A percentile compares a stretch with the other conserved stretches of the same genome.
These are phyloP conservation scores for Pelmatolapia mariae DNA, from an alignment of 2,113 vertebrate species.

Conservation along the genomic window DNA sequence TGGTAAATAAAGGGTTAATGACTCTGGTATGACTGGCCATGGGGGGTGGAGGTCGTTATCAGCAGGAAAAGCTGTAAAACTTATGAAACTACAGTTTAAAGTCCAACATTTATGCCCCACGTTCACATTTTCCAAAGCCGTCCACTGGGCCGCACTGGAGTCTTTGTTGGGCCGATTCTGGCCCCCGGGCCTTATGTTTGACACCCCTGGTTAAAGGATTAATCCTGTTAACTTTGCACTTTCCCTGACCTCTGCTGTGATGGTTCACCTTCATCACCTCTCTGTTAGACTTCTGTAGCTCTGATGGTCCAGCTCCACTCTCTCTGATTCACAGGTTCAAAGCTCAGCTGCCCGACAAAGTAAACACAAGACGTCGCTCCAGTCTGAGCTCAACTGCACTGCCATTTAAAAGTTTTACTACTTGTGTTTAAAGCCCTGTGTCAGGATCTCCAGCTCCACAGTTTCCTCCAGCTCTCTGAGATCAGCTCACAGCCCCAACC, in stretches of 20 bases:
- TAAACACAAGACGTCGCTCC: neutral
- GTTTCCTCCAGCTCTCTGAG: neutral
- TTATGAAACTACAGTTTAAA: fast-evolving
- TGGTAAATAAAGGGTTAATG: fast-evolving
- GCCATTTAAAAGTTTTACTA: fast-evolving
- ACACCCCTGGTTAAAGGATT: neutral
- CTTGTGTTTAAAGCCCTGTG: neutral
- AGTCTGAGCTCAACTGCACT: neutral
- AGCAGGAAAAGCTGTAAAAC: neutral
- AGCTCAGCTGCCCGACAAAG: neutral
- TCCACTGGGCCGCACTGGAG: neutral
- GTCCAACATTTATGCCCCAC: neutral
- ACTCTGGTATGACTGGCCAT: neutral
- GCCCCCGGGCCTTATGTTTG: neutral
- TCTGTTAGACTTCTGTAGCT: fast-evolving
- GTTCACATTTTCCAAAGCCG: neutral
- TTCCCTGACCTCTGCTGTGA: neutral
- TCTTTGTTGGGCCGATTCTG: neutral
- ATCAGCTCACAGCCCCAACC: neutral
- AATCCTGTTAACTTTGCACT: neutral
- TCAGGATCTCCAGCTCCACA: neutral
- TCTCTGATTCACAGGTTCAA: fast-evolving
- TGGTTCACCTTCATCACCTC: neutral
- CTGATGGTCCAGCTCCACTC: fast-evolving
- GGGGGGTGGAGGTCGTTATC: neutral